Conservation (phyloP, 2,888 invertebrate species). For the Camponotus fellah region DNA sequence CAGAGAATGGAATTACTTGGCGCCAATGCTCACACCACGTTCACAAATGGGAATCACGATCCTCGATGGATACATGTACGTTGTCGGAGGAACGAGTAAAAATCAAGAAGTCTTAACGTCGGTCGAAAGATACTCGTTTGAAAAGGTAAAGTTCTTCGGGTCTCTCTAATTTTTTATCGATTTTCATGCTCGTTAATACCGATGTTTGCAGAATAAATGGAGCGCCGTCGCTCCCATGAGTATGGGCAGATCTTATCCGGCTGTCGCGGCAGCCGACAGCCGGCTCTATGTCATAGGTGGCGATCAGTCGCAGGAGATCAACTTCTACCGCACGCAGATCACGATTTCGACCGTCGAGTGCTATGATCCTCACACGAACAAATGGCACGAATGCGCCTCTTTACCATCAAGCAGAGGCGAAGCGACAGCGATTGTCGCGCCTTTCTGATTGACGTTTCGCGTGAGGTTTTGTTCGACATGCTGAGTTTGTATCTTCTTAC, state of each 20-base stretch:
- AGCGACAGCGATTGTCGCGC: conserved; percentile 93
- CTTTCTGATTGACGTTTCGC: conserved; percentile 85
- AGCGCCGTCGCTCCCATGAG: conserved; percentile 91
- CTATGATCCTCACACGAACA: conserved; percentile 92
- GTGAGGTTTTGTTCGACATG: conserved; percentile 8
- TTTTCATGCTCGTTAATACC: conserved; percentile 3
- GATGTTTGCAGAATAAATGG: conserved; percentile 91
- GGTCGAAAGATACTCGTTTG: conserved; percentile 94
- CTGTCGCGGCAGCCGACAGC: conserved; percentile 94
- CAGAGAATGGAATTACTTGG: conserved; percentile 92
- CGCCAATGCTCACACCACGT: conserved; percentile 93
- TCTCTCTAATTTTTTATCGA: conserved; percentile 45
- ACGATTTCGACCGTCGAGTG: conserved; percentile 94
- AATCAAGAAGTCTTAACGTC: conserved; percentile 92
- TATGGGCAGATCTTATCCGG: conserved; percentile 93
- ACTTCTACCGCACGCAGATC: conserved; percentile 94
- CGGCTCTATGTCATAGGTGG: conserved; percentile 95
- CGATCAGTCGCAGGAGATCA: conserved; percentile 92
- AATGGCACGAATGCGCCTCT: conserved; percentile 93
- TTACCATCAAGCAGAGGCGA: conserved; percentile 95
- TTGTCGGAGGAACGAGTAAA: conserved; percentile 95
- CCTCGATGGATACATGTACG: conserved; percentile 93
- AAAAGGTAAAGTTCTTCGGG: conserved; percentile 88
- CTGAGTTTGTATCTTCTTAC: conserved; percentile 36
- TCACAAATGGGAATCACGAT: conserved; percentile 97